Conservation (phyloP, 2,888 invertebrate genomes). For the Arctia plantaginis region DNA sequence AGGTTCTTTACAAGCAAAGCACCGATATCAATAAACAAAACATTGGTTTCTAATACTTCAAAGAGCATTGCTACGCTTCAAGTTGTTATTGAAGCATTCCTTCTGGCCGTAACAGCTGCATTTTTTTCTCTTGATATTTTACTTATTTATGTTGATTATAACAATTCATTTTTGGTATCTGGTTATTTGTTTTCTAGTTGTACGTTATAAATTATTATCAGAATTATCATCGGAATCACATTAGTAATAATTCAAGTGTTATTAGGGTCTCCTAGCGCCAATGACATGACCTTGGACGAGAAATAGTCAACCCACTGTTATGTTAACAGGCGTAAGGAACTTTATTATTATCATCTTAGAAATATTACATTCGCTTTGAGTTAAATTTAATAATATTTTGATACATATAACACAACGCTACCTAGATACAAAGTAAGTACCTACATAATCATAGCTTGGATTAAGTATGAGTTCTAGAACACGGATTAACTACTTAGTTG, state of each 20-base stretch:
- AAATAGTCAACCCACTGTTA: background rate
- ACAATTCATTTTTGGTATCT: slow-evolving; percentile 40
- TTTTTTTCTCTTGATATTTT: slow-evolving; percentile 41
- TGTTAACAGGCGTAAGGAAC: background rate
- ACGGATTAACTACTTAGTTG: background rate
- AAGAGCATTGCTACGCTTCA: slow-evolving; percentile 65
- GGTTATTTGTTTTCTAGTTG: background rate
- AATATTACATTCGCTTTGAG: background rate
- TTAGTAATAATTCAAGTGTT: background rate
- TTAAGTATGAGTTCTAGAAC: no score
- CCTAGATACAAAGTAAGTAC: no score
- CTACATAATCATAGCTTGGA: no score
- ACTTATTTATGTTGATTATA: slow-evolving; percentile 45
- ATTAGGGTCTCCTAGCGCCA: background rate
- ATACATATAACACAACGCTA: background rate
- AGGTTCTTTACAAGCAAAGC: slow-evolving; percentile 59
- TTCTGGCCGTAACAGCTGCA: slow-evolving; percentile 57
- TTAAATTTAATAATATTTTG: background rate
- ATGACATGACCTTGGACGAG: background rate
- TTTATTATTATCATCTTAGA: background rate
- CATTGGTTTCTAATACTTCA: slow-evolving; percentile 71
- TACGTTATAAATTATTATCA: background rate
- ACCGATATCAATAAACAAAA: slow-evolving; percentile 73
- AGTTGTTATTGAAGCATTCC: slow-evolving; percentile 73
- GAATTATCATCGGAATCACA: background rate